Evolutionary conservation across 2,113 vertebrate species (phyloP).

Genomic region (Indicator indicator): DNA sequence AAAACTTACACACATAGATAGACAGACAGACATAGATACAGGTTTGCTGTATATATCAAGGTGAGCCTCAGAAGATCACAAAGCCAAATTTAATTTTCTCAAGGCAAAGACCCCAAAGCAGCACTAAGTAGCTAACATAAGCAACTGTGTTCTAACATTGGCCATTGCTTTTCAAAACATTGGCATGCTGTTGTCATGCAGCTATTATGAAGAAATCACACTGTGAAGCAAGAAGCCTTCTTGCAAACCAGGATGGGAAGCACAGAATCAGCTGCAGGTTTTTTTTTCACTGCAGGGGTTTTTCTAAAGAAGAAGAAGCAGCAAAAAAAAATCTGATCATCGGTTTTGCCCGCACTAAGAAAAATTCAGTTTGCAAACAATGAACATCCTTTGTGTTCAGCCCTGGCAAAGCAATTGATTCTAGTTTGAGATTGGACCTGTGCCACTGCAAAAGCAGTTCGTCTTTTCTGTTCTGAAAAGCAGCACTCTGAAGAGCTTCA

Average conservation of each 20-base stretch:
- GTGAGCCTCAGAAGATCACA: constrained; percentile 8
- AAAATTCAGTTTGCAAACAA: constrained; percentile 81
- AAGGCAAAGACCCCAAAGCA: not conserved
- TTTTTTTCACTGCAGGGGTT: constrained; percentile 62
- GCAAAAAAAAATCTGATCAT: constrained; percentile 44
- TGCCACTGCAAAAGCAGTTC: constrained; percentile 67
- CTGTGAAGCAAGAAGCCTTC: constrained; percentile 71
- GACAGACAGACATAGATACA: not conserved
- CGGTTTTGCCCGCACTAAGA: constrained; percentile 50
- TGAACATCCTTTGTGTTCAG: constrained; percentile 80
- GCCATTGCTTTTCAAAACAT: constrained; percentile 59
- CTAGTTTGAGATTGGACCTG: constrained; percentile 77
- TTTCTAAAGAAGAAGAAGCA: not conserved
- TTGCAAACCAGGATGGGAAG: constrained; percentile 57
- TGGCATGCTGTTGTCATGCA: constrained; percentile 43
- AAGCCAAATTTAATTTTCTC: constrained; percentile 2
- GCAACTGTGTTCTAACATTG: constrained; percentile 14
- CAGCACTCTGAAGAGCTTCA: constrained; percentile 59
- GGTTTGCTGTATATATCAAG: not conserved
- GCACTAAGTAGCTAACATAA: constrained; percentile 33
- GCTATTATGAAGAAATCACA: constrained; percentile 72
- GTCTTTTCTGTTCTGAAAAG: constrained; percentile 71
- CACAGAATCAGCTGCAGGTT: constrained; percentile 62
- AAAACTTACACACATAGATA: not conserved
- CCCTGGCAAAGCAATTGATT: constrained; percentile 80